phyloP scores from a whole-genome alignment of 2,888 invertebrate genomes.

The Campaea margaritaria region DNA sequence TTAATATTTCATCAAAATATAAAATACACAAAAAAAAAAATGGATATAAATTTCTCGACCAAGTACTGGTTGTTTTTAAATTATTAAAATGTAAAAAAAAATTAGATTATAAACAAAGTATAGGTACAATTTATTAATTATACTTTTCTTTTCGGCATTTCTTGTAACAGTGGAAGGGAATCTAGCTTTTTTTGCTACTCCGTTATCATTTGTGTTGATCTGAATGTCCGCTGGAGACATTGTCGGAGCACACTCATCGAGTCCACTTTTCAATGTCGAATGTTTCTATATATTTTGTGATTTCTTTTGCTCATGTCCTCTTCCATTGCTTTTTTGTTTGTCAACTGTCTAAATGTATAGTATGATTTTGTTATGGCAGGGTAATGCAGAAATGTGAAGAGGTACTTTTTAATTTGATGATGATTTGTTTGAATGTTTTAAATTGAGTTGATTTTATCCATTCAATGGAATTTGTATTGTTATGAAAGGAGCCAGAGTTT shows the following conservation, averaged over 20 bases:
- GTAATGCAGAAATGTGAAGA: conserved; percentile 83
- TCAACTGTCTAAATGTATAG: conserved; percentile 80
- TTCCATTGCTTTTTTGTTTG: conserved; percentile 83
- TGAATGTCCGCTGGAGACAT: conserved; percentile 48
- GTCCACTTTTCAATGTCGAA: conserved; percentile 68
- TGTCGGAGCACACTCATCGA: conserved; percentile 54
- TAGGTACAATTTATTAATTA: conserved; percentile 85
- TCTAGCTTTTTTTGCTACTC: conserved; percentile 63
- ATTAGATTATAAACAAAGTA: conserved; percentile 84
- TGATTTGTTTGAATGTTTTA: conserved; percentile 82
- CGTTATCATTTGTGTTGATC: conserved; percentile 60
- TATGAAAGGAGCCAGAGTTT: conserved; percentile 81
- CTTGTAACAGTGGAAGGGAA: conserved; percentile 77
- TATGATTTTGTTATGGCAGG: conserved; percentile 83
- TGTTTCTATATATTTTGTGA: conserved; percentile 75
- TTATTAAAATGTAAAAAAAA: conserved; percentile 86
- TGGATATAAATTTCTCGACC: conserved; percentile 85
- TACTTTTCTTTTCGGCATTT: conserved; percentile 84
- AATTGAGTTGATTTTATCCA: conserved; percentile 83
- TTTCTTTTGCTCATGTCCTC: conserved; percentile 82
- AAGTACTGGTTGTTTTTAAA: conserved; percentile 85
- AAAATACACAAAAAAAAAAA: conserved; percentile 84
- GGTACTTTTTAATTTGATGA: conserved; percentile 82
- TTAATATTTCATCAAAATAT: conserved; percentile 86
- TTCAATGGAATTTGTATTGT: conserved; percentile 83